Evolutionary conservation across 2,113 vertebrate genomes (phyloP).

Genomic region (Semicossyphus pulcher): DNA sequence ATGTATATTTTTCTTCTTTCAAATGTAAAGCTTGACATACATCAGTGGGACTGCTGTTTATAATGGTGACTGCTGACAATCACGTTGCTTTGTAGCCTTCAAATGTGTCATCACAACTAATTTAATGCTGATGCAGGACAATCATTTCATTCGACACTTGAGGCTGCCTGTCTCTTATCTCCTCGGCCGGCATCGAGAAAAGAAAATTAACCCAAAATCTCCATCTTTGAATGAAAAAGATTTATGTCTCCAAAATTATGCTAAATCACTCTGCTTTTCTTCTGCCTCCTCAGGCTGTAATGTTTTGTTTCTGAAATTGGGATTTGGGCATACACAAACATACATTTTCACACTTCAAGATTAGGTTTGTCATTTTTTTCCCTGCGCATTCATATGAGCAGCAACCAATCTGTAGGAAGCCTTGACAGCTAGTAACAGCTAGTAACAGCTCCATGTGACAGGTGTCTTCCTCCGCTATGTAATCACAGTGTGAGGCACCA

Average conservation of each 20-base stretch:
- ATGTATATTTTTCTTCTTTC: conserved; percentile 49
- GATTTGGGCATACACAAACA: conserved; percentile 44
- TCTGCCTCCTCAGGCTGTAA: conserved; percentile 15
- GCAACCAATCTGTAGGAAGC: conserved; percentile 65
- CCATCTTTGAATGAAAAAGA: background rate
- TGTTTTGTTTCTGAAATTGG: conserved; percentile 58
- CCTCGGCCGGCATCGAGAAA: background rate
- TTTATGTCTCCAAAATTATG: conserved; percentile 15
- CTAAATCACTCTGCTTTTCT: background rate
- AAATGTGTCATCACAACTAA: conserved; percentile 42
- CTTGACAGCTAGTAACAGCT: conserved; percentile 66
- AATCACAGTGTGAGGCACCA: conserved; percentile 70
- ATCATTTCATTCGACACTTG: conserved; percentile 22
- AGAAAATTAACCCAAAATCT: conserved; percentile 16
- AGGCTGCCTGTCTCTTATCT: conserved; percentile 7
- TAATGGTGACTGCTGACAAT: conserved; percentile 61
- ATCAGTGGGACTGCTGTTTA: conserved; percentile 41
- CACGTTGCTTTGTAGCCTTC: conserved; percentile 40
- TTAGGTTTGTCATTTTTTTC: conserved; percentile 57
- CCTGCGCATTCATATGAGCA: conserved; percentile 46
- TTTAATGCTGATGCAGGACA: conserved; percentile 38
- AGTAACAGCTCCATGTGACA: conserved; percentile 70
- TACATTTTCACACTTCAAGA: conserved; percentile 43
- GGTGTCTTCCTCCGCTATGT: conserved; percentile 64
- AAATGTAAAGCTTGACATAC: conserved; percentile 54